These are phyloP conservation scores for Dysmachus trigonus DNA, from an alignment of 2,888 invertebrate species.

Conservation along the genomic window DNA sequence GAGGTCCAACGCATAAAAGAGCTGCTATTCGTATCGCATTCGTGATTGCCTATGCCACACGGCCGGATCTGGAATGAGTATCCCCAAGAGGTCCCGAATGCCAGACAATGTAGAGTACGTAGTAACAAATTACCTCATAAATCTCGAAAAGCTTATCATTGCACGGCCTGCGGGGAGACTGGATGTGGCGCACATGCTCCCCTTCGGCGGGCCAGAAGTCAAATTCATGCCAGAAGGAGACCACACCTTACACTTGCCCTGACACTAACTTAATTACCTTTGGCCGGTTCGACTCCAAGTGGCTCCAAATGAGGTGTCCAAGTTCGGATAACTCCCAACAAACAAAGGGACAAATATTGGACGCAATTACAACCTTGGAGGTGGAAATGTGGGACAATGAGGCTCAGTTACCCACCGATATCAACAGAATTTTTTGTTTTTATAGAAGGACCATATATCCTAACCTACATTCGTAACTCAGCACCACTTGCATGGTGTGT, in stretches of 20 bases:
- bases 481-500: neutral
- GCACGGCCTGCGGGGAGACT: neutral
- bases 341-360: neutral
- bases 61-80: neutral
- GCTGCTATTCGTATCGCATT: neutral
- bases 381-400: neutral
- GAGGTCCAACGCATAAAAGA: neutral
- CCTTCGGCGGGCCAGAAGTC: neutral
- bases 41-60: neutral
- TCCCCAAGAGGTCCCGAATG: neutral
- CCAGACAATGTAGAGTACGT: neutral
- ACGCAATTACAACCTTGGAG: neutral
- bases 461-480: neutral
- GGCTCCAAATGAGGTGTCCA: neutral
- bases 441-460: neutral
- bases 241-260: neutral
- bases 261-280: constrained; percentile 2
- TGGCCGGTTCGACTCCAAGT: neutral
- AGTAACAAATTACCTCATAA: constrained; percentile 19
- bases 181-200: neutral
- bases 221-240: neutral
- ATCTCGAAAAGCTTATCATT: constrained; percentile 29
- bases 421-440: neutral
- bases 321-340: neutral
- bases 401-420: neutral